These are phyloP conservation scores for Dichetophora obliterata DNA, from an alignment of 2,888 invertebrate genomes.

Conservation along the genomic window DNA sequence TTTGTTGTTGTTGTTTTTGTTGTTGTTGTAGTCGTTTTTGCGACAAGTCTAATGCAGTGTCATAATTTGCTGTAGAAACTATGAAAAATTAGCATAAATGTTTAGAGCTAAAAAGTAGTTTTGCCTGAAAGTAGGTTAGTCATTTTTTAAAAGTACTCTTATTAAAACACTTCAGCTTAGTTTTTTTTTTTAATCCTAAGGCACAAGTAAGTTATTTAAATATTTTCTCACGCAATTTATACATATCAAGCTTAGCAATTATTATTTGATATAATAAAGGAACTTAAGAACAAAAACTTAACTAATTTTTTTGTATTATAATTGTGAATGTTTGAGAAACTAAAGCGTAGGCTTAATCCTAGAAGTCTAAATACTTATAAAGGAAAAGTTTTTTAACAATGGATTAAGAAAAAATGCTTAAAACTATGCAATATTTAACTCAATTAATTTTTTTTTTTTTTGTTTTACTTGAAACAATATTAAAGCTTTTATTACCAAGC, in stretches of 20 bases:
- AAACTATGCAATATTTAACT: slow-evolving; percentile 1
- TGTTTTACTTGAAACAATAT: neutral
- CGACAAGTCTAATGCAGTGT: slow-evolving; percentile 11
- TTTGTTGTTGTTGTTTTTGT: neutral
- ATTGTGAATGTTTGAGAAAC: too few relatives aligned
- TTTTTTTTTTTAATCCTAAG: neutral
- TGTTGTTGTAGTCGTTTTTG: slow-evolving; percentile 2
- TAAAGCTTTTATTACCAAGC: slow-evolving; percentile 30
- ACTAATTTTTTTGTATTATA: too few relatives aligned
- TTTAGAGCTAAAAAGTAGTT: neutral
- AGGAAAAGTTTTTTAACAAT: too few relatives aligned
- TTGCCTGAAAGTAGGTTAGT: neutral
- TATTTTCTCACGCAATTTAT: too few relatives aligned
- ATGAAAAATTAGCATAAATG: slow-evolving; percentile 25
- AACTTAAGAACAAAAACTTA: too few relatives aligned
- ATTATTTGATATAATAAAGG: too few relatives aligned
- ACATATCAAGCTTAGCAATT: too few relatives aligned
- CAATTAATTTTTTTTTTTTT: neutral
- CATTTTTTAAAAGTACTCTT: neutral
- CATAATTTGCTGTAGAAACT: slow-evolving; percentile 2
- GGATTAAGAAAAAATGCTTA: neutral
- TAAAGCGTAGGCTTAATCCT: too few relatives aligned
- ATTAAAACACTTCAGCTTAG: neutral
- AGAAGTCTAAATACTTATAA: too few relatives aligned
- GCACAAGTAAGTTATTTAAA: too few relatives aligned